Evolutionary conservation across 2,113 vertebrate species (phyloP).

Genomic region (Phalacrocorax carbo): DNA sequence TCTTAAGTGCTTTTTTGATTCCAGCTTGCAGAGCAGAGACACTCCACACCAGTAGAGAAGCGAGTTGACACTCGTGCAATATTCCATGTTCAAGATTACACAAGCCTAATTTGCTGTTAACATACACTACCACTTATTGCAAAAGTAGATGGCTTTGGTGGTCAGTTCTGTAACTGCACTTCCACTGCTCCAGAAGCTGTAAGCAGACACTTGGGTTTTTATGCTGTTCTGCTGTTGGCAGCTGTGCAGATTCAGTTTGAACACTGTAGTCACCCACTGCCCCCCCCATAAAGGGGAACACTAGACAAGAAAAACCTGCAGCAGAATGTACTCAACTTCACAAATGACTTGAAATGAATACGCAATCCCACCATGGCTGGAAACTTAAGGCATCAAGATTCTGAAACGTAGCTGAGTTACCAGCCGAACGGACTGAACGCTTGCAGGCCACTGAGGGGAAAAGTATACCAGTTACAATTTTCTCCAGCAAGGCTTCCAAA

Average conservation of each 20-base stretch:
- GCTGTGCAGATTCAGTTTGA: not conserved
- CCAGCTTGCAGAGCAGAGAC: not conserved
- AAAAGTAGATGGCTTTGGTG: not conserved
- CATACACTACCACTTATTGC: not conserved
- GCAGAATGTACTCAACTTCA: not conserved
- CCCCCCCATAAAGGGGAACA: not conserved
- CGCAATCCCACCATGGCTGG: fast-evolving
- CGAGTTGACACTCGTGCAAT: fast-evolving
- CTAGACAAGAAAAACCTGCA: not conserved
- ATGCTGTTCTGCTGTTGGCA: not conserved
- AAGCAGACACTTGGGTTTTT: fast-evolving
- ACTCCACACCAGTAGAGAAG: not conserved
- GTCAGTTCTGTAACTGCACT: not conserved
- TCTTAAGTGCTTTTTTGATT: not conserved
- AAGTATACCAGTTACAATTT: fast-evolving
- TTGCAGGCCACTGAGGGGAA: not conserved
- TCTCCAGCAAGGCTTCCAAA: not conserved
- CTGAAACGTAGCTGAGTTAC: not conserved
- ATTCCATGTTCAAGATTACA: not conserved
- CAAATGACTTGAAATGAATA: not conserved
- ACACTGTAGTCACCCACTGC: not conserved
- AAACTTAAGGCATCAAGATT: not conserved
- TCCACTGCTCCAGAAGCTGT: not conserved
- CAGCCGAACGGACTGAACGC: not conserved
- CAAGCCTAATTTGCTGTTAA: not conserved